phyloP scores from a whole-genome alignment of 2,888 invertebrate species.

The Electrophaes corylata region DNA sequence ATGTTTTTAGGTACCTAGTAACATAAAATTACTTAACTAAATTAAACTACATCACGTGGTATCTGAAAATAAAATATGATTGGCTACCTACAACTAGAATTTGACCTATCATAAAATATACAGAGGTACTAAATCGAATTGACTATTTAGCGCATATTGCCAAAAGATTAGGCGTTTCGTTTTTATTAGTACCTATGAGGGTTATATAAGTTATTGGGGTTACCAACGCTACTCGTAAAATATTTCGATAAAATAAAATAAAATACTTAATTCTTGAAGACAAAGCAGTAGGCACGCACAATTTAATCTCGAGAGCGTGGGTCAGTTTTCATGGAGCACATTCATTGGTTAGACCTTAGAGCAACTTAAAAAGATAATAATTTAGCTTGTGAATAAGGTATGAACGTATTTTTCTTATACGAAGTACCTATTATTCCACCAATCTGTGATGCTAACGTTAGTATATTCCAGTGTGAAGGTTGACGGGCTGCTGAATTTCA shows the following conservation, averaged over 20 bases:
- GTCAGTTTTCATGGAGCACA: conserved; percentile 31
- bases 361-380: background rate
- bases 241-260: conserved; percentile 44
- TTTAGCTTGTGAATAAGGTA: too few relatives aligned
- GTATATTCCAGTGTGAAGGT: too few relatives aligned
- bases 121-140: conserved; percentile 14
- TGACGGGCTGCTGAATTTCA: too few relatives aligned
- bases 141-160: conserved; percentile 9
- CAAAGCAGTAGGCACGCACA: conserved; percentile 28
- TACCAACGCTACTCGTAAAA: conserved; percentile 24
- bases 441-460: too few relatives aligned
- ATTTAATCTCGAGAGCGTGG: conserved; percentile 41
- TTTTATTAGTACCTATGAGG: conserved; percentile 1
- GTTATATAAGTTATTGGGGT: background rate
- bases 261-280: conserved; percentile 39
- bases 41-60: too few relatives aligned
- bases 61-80: background rate
- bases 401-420: too few relatives aligned
- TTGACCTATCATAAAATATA: conserved; percentile 1
- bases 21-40: background rate
- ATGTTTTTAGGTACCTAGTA: too few relatives aligned
- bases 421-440: too few relatives aligned
- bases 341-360: conserved; percentile 6
- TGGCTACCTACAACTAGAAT: background rate
- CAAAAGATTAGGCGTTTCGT: conserved; percentile 13